These are phyloP conservation scores for Callionymus lyra DNA, from an alignment of 2,113 vertebrate genomes.

Conservation along the genomic window DNA sequence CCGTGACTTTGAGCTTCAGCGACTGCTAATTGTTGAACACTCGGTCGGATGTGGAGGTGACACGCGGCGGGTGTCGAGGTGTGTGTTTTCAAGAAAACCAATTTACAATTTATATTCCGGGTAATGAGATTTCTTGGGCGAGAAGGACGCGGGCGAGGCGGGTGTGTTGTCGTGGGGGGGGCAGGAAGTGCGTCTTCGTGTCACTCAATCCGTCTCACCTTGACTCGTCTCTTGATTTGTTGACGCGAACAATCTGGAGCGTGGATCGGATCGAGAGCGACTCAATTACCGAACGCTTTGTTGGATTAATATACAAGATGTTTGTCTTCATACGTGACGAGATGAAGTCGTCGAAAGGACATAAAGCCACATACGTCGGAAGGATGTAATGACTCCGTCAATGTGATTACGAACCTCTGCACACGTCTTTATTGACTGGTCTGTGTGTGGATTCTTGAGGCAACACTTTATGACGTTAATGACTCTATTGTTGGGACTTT, in stretches of 20 bases:
- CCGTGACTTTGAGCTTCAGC: slow-evolving; percentile 20
- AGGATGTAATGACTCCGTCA: too few species aligned
- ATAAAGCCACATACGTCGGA: not conserved
- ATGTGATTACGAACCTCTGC: too few species aligned
- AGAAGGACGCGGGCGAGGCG: slow-evolving; percentile 11
- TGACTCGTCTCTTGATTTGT: slow-evolving; percentile 11
- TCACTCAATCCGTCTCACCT: slow-evolving; percentile 12
- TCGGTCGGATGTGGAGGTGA: slow-evolving; percentile 25
- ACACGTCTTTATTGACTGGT: too few species aligned
- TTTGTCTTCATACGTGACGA: slow-evolving; percentile 1
- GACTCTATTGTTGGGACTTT: too few species aligned
- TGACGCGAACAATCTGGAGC: slow-evolving; percentile 10
- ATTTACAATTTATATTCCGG: slow-evolving; percentile 36
- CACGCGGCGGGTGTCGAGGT: slow-evolving; percentile 4
- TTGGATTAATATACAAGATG: slow-evolving; percentile 29
- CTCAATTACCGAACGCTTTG: slow-evolving; percentile 26
- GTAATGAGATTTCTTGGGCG: slow-evolving; percentile 38
- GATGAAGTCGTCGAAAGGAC: not conserved
- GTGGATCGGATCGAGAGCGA: slow-evolving; percentile 33
- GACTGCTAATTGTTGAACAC: slow-evolving; percentile 27
- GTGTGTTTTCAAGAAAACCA: slow-evolving; percentile 15
- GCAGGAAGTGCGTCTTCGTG: too few species aligned
- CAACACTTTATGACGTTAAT: too few species aligned
- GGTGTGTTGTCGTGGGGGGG: too few species aligned
- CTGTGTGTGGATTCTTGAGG: too few species aligned